phyloP scores from a whole-genome alignment of 1,140 invertebrate species.

The Mercenaria mercenaria region DNA sequence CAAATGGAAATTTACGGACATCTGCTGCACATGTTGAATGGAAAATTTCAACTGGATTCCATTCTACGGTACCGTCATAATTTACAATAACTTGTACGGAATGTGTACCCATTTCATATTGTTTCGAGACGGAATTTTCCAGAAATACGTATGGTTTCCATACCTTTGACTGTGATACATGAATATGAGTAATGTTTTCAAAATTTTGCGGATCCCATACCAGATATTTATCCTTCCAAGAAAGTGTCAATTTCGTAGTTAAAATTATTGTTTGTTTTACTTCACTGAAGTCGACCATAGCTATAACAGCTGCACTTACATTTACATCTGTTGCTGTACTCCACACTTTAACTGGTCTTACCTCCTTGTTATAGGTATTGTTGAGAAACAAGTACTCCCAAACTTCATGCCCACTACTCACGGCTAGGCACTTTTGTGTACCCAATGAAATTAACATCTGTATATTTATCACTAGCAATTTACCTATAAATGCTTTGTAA shows the following conservation, averaged over 20 bases:
- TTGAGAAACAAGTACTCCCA: slow-evolving; percentile 30
- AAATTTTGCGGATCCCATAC: neutral
- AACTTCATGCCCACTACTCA: slow-evolving; percentile 46
- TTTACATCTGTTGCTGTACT: slow-evolving; percentile 1
- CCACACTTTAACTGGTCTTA: slow-evolving; percentile 18
- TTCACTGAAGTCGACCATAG: slow-evolving; percentile 51
- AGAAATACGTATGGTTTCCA: slow-evolving; percentile 56
- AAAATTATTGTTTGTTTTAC: slow-evolving; percentile 44
- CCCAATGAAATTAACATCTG: too few species aligned
- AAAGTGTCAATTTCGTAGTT: slow-evolving; percentile 42
- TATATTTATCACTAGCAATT: too few species aligned
- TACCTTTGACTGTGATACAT: slow-evolving; percentile 43
- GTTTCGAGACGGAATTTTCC: slow-evolving; percentile 33
- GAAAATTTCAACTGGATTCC: slow-evolving; percentile 89
- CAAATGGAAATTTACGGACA: slow-evolving; percentile 98
- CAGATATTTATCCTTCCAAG: slow-evolving; percentile 64
- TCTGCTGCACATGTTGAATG: slow-evolving; percentile 99
- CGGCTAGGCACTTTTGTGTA: too few species aligned
- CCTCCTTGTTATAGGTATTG: slow-evolving; percentile 12
- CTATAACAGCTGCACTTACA: neutral
- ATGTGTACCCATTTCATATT: neutral
- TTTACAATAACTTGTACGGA: neutral
- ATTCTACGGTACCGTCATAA: neutral
- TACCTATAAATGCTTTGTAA: too few species aligned
- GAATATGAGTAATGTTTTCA: neutral